Conservation (phyloP, 1,140 invertebrate genomes). For the Chironomus tepperi region DNA sequence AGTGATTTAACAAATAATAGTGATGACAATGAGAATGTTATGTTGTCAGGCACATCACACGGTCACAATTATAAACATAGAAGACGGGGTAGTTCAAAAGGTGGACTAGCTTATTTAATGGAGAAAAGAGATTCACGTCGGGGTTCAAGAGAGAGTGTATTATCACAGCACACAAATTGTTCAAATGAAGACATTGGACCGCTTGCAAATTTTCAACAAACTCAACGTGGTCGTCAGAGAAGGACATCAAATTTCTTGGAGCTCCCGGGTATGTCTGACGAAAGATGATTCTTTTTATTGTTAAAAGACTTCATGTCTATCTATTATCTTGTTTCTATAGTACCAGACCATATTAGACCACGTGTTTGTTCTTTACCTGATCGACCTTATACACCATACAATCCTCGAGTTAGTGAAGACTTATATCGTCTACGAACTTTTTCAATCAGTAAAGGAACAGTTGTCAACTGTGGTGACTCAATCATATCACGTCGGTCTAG, state of each 20-base stretch:
- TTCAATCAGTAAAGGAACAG: constrained; percentile 73
- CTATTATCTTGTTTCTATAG: constrained; percentile 41
- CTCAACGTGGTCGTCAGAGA: constrained; percentile 60
- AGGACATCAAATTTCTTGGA: constrained; percentile 80
- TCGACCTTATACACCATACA: constrained; percentile 56
- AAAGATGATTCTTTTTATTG: neutral
- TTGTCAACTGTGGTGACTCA: constrained; percentile 83
- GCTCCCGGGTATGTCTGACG: constrained; percentile 56
- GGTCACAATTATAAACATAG: constrained; percentile 32
- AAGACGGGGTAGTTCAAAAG: constrained; percentile 40
- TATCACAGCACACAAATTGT: constrained; percentile 52
- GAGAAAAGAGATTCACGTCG: constrained; percentile 57
- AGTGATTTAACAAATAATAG: constrained; percentile 57
- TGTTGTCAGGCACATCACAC: neutral
- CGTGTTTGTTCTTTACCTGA: constrained; percentile 75
- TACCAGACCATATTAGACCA: constrained; percentile 70
- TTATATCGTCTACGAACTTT: constrained; percentile 80
- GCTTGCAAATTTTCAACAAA: constrained; percentile 60
- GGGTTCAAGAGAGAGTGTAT: constrained; percentile 55
- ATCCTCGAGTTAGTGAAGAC: constrained; percentile 69
- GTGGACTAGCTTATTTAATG: constrained; percentile 63
- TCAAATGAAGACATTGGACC: constrained; percentile 67
- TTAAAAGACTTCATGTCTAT: neutral
- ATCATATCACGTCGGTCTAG: constrained; percentile 71
- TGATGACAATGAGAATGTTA: constrained; percentile 27